Percentiles rank a stretch among this genome's conserved stretches.
phyloP scores from a whole-genome alignment of 2,888 invertebrate species.

The Bembecia ichneumoniformis region DNA sequence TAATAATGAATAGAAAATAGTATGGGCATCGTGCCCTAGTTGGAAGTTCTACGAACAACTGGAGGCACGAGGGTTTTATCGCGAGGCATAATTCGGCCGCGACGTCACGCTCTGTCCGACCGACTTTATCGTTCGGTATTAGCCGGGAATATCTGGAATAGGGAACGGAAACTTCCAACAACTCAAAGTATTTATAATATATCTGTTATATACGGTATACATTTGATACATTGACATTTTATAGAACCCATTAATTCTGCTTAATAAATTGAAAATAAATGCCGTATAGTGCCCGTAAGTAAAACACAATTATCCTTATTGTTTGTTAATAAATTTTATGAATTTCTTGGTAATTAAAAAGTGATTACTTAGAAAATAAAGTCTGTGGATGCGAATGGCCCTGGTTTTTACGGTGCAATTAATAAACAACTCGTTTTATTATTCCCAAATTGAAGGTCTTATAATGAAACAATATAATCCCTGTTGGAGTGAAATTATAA shows the following conservation, averaged over 20 bases:
- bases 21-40: conserved; percentile 39
- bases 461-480: conserved; percentile 34
- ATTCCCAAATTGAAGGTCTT: conserved; percentile 32
- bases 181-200: too few relatives aligned
- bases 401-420: conserved; percentile 32
- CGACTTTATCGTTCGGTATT: conserved; percentile 43
- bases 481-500: conserved; percentile 30
- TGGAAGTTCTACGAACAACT: conserved; percentile 37
- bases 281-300: too few relatives aligned
- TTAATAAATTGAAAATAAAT: too few relatives aligned
- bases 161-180: too few relatives aligned
- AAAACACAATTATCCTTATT: conserved; percentile 1
- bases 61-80: conserved; percentile 51
- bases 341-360: background rate
- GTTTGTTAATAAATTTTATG: background rate
- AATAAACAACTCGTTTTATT: conserved; percentile 38
- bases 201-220: too few relatives aligned
- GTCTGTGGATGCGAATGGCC: conserved; percentile 13
- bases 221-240: too few relatives aligned
- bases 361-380: conserved; percentile 2
- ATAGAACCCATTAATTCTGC: too few relatives aligned
- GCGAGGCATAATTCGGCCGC: conserved; percentile 47
- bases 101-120: conserved; percentile 45
- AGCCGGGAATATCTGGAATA: conserved; percentile 26
- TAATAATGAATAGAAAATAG: conserved; percentile 60